These are phyloP conservation scores for Anoplolepis gracilipes DNA, from an alignment of 1,140 invertebrate species.

Conservation along the genomic window DNA sequence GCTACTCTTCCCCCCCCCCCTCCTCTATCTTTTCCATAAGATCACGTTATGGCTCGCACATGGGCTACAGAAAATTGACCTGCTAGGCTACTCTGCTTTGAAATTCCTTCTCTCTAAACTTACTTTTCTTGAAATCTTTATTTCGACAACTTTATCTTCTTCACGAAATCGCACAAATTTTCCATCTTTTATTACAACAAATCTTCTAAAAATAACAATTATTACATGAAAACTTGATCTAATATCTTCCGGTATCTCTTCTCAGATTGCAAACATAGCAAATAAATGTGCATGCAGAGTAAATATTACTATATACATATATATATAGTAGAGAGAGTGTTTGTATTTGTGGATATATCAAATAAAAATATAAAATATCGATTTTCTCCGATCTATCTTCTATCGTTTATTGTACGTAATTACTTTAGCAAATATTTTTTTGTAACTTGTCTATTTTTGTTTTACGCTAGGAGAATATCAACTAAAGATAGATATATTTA, in stretches of 20 bases:
- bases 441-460: conserved; percentile 1
- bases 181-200: not conserved
- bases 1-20: no score
- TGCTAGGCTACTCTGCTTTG: no score
- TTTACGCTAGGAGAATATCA: not conserved
- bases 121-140: conserved; percentile 8
- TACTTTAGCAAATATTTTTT: conserved; percentile 14
- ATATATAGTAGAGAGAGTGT: not conserved
- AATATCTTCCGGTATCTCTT: conserved; percentile 14
- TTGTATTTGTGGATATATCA: conserved; percentile 1
- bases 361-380: conserved; percentile 23
- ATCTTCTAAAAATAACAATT: not conserved
- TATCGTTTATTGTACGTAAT: not conserved
- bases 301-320: not conserved
- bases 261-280: not conserved
- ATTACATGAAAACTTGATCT: not conserved
- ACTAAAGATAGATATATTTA: not conserved
- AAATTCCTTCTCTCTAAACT: not conserved
- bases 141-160: not conserved
- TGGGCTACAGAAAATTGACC: no score
- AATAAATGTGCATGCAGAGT: conserved; percentile 3
- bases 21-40: no score
- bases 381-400: not conserved
- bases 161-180: not conserved
- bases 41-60: no score